Conservation (phyloP, 2,797 vertebrate genomes). For the Heteromormyrus szaboi region DNA sequence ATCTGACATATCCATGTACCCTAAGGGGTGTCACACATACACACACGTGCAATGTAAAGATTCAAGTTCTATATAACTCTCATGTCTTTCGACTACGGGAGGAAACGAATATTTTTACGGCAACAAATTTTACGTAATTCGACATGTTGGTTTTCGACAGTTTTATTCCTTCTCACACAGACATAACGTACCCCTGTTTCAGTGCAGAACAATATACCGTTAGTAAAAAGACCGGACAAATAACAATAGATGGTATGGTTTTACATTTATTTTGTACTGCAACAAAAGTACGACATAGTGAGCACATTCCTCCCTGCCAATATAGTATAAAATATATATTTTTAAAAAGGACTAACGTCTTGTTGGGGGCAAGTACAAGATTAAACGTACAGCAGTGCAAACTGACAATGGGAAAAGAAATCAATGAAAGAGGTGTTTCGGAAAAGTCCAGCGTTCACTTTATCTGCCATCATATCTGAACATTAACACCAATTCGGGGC, state of each 20-base stretch:
- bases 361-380: constrained; percentile 32
- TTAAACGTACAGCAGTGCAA: constrained; percentile 45
- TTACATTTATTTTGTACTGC: constrained; percentile 20
- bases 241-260: constrained; percentile 28
- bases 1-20: neutral
- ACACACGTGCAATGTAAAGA: neutral
- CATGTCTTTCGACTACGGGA: neutral
- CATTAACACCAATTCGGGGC: neutral
- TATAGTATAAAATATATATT: constrained; percentile 38
- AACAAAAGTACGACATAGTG: constrained; percentile 23
- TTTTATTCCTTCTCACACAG: neutral
- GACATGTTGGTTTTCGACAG: neutral
- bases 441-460: constrained; percentile 29
- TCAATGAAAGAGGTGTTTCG: constrained; percentile 29
- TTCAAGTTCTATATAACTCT: neutral
- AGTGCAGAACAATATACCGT: neutral
- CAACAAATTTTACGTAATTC: neutral
- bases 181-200: neutral
- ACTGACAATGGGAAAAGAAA: constrained; percentile 30
- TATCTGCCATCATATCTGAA: neutral
- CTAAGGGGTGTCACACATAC: neutral
- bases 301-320: constrained; percentile 15
- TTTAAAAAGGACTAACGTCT: constrained; percentile 46
- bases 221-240: constrained; percentile 39
- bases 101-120: neutral